phyloP scores from a whole-genome alignment of 2,888 invertebrate genomes.

The Drosophila ezoana region DNA sequence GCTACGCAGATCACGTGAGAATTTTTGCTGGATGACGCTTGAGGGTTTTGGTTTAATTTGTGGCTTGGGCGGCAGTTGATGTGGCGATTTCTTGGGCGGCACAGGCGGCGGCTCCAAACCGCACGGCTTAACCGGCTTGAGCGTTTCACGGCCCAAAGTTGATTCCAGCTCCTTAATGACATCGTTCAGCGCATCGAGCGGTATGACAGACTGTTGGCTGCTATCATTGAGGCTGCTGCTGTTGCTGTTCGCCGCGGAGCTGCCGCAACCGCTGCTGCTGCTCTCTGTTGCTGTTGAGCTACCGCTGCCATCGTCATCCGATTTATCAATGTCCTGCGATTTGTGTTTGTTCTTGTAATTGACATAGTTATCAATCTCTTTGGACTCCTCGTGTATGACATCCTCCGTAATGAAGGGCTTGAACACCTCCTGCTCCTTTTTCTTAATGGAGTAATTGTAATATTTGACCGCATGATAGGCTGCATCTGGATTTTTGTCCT shows the following conservation, averaged over 20 bases:
- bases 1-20: conserved; percentile 84
- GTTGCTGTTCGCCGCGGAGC: conserved; percentile 79
- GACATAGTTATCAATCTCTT: conserved; percentile 91
- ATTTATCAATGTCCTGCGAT: conserved; percentile 86
- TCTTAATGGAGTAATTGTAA: conserved; percentile 94
- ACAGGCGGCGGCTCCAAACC: conserved; percentile 82
- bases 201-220: conserved; percentile 75
- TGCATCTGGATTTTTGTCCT: conserved; percentile 95
- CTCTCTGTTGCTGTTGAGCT: conserved; percentile 74
- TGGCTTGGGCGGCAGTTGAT: conserved; percentile 84
- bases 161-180: conserved; percentile 82
- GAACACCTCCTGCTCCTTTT: conserved; percentile 90
- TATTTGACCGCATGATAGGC: conserved; percentile 96
- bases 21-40: conserved; percentile 81
- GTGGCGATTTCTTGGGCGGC: conserved; percentile 84
- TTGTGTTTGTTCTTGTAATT: conserved; percentile 90
- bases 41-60: conserved; percentile 87
- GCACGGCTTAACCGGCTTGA: conserved; percentile 64
- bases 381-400: conserved; percentile 92
- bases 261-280: conserved; percentile 73
- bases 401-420: conserved; percentile 93
- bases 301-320: conserved; percentile 85
- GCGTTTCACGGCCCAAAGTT: conserved; percentile 77
- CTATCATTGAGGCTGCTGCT: conserved; percentile 82
- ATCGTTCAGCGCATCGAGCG: conserved; percentile 73